Evolutionary conservation across 2,888 invertebrate species (phyloP).

Genomic region (Conchocele bisecta): DNA sequence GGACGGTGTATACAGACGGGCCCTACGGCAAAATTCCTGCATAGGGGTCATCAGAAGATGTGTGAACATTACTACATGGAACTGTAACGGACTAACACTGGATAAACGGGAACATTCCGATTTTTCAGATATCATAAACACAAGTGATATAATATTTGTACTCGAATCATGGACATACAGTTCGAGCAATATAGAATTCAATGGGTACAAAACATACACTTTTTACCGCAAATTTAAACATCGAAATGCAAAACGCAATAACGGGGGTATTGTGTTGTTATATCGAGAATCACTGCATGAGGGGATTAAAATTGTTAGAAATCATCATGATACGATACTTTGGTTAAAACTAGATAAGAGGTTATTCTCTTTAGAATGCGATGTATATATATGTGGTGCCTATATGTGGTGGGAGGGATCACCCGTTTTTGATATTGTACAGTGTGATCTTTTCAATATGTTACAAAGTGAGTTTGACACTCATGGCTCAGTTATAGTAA

Average conservation of each 20-base stretch:
- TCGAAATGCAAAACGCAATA: neutral
- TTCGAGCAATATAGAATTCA: neutral
- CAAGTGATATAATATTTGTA: neutral
- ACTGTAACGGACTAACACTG: slow-evolving; percentile 7
- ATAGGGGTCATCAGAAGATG: slow-evolving; percentile 6
- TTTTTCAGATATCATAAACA: neutral
- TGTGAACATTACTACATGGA: slow-evolving; percentile 18
- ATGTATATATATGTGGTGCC: slow-evolving; percentile 13
- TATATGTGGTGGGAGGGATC: slow-evolving; percentile 32
- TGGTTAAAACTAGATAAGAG: slow-evolving; percentile 22
- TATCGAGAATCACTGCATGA: neutral
- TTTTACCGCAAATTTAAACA: slow-evolving; percentile 6
- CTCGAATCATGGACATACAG: neutral
- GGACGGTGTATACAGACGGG: slow-evolving; percentile 11
- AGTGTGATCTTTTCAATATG: slow-evolving; percentile 17
- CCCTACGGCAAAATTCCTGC: slow-evolving; percentile 16
- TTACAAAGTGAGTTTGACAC: slow-evolving; percentile 17
- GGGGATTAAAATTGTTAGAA: slow-evolving; percentile 1
- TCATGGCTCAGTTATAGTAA: neutral
- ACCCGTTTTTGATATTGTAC: slow-evolving; percentile 20
- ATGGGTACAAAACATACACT: neutral
- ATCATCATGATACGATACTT: slow-evolving; percentile 26
- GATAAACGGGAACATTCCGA: neutral
- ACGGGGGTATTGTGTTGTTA: neutral
- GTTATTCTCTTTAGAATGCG: neutral